Conservation (phyloP, 1,140 invertebrate genomes). For the Parapsyche elsis region DNA sequence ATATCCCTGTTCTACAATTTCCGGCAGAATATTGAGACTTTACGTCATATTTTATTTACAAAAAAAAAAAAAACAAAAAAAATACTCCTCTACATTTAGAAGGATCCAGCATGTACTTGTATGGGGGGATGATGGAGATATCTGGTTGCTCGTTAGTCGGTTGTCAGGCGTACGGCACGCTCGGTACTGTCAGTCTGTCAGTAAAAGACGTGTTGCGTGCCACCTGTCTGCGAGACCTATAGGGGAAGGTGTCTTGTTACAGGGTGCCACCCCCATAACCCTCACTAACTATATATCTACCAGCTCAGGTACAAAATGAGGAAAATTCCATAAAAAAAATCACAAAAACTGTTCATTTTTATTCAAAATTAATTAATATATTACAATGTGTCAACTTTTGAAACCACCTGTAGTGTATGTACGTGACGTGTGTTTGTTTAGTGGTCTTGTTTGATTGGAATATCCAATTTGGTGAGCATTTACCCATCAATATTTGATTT, state of each 20-base stretch:
- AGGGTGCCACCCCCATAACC: not conserved
- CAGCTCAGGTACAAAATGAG: not conserved
- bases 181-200: constrained; percentile 32
- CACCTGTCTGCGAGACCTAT: not conserved
- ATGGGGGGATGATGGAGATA: constrained; percentile 10
- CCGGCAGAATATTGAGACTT: too few relatives aligned
- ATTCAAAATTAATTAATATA: too few relatives aligned
- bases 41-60: too few relatives aligned
- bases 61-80: too few relatives aligned
- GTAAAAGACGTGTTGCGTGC: constrained; percentile 22
- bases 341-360: too few relatives aligned
- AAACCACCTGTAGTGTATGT: too few relatives aligned
- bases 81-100: not conserved
- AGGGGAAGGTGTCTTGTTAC: not conserved
- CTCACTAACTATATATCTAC: not conserved
- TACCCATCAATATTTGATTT: constrained; percentile 15
- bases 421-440: too few relatives aligned
- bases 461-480: constrained; percentile 20
- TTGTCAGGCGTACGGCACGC: constrained; percentile 9
- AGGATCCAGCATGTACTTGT: not conserved
- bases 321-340: too few relatives aligned
- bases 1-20: too few relatives aligned
- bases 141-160: constrained; percentile 27
- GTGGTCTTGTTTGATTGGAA: constrained; percentile 23
- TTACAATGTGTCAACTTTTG: too few relatives aligned